A percentile compares a stretch with the other conserved stretches of the same genome.
Conservation (phyloP, 2,113 vertebrate species). For the Limnothrissa miodon region DNA sequence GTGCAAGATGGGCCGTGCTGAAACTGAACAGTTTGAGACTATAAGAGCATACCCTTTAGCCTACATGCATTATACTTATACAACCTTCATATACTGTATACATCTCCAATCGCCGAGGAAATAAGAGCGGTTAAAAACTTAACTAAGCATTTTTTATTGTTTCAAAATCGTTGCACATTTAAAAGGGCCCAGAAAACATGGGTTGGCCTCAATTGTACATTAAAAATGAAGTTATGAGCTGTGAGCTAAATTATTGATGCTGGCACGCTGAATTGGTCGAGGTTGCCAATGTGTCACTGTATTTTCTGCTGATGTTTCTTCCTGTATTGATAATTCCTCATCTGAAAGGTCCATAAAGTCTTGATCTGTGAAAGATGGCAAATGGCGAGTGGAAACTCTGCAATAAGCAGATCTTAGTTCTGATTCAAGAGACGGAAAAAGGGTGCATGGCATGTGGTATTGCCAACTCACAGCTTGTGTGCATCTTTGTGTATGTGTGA, state of each 20-base stretch:
- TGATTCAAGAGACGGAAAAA: constrained; percentile 58
- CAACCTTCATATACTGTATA: not conserved
- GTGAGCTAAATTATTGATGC: constrained; percentile 71
- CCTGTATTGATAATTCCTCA: constrained; percentile 70
- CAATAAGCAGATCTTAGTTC: constrained; percentile 62
- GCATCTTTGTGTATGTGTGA: constrained; percentile 14
- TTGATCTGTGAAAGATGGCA: constrained; percentile 69
- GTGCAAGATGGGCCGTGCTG: not conserved
- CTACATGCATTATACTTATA: not conserved
- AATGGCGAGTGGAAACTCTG: constrained; percentile 40
- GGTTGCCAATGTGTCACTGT: constrained; percentile 63
- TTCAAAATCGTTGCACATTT: constrained; percentile 62
- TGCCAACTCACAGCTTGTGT: not conserved
- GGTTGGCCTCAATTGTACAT: constrained; percentile 67
- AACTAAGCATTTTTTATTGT: constrained; percentile 64
- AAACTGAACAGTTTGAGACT: constrained; percentile 15
- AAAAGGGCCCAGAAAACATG: constrained; percentile 59
- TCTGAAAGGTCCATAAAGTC: constrained; percentile 62
- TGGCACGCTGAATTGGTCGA: constrained; percentile 61
- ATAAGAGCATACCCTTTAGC: not conserved
- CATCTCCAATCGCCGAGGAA: constrained; percentile 18
- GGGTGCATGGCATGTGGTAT: constrained; percentile 42
- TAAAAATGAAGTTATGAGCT: constrained; percentile 72
- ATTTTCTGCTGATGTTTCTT: constrained; percentile 65
- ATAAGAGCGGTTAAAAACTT: constrained; percentile 57